Evolutionary conservation across 2,797 vertebrate genomes (phyloP).

Genomic region (Lerista edwardsae): DNA sequence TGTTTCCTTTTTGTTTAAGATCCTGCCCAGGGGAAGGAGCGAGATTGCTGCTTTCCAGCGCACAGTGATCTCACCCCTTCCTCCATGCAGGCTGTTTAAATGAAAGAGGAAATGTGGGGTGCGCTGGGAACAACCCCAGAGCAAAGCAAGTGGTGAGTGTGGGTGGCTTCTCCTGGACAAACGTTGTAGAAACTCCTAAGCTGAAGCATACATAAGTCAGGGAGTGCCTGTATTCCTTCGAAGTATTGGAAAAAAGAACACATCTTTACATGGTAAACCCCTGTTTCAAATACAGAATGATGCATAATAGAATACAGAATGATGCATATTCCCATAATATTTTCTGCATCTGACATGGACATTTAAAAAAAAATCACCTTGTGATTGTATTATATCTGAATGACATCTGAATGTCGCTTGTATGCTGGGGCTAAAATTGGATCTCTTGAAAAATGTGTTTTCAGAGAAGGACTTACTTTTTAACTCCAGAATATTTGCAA

Average conservation of each 20-base stretch:
- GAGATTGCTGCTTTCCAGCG: too few relatives aligned
- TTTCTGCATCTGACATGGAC: neutral
- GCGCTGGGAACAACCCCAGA: too few relatives aligned
- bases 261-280: neutral
- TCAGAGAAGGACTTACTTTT: neutral
- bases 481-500: neutral
- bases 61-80: too few relatives aligned
- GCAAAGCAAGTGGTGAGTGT: too few relatives aligned
- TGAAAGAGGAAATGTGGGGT: too few relatives aligned
- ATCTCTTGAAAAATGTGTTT: neutral
- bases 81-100: too few relatives aligned
- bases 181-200: too few relatives aligned
- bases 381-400: neutral
- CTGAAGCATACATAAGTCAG: too few relatives aligned
- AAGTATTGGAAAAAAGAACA: neutral
- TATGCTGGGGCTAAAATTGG: neutral
- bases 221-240: too few relatives aligned
- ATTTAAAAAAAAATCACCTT: neutral
- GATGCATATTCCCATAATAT: neutral
- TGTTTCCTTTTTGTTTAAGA: too few relatives aligned
- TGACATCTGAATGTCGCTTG: neutral
- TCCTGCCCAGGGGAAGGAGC: too few relatives aligned
- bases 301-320: neutral
- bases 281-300: neutral
- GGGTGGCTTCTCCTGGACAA: too few relatives aligned